Conservation (phyloP, 1,140 invertebrate genomes). For the Brachionus rotundiformis region DNA sequence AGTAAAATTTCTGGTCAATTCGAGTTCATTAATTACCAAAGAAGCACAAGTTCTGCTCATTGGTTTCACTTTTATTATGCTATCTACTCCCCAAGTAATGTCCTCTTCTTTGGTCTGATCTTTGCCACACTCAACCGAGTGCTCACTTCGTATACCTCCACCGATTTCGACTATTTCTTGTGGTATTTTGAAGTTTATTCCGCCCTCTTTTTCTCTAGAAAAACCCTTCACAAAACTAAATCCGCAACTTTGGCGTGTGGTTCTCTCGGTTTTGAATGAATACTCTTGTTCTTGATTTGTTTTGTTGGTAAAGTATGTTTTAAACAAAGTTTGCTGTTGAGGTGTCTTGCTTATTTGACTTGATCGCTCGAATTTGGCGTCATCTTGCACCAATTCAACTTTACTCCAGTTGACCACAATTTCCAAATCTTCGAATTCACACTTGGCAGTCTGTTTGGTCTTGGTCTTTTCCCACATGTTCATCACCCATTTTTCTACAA, state of each 20-base stretch:
- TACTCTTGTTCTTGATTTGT: constrained; percentile 65
- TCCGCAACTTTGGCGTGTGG: constrained; percentile 62
- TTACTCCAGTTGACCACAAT: constrained; percentile 63
- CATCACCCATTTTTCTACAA: constrained; percentile 50
- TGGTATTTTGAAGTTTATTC: constrained; percentile 65
- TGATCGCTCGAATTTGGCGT: constrained; percentile 24
- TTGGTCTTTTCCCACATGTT: constrained; percentile 50
- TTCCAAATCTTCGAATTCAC: constrained; percentile 58
- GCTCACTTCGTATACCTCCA: constrained; percentile 66
- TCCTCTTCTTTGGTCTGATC: constrained; percentile 63
- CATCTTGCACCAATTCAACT: constrained; percentile 59
- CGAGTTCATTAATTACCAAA: constrained; percentile 57
- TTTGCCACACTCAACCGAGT: constrained; percentile 63
- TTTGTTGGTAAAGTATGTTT: constrained; percentile 65
- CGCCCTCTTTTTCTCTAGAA: constrained; percentile 64
- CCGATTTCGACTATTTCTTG: constrained; percentile 65
- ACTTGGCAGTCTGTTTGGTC: constrained; percentile 54
- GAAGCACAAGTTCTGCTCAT: constrained; percentile 62
- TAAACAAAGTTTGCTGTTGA: constrained; percentile 62
- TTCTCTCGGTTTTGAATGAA: constrained; percentile 66
- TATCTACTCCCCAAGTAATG: constrained; percentile 66
- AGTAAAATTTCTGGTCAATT: constrained; percentile 35
- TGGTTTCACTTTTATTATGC: constrained; percentile 62
- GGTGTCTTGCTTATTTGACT: constrained; percentile 53
- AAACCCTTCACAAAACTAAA: constrained; percentile 64